These are phyloP conservation scores for Clepsis dumicolana DNA, from an alignment of 2,888 invertebrate species.

Conservation along the genomic window DNA sequence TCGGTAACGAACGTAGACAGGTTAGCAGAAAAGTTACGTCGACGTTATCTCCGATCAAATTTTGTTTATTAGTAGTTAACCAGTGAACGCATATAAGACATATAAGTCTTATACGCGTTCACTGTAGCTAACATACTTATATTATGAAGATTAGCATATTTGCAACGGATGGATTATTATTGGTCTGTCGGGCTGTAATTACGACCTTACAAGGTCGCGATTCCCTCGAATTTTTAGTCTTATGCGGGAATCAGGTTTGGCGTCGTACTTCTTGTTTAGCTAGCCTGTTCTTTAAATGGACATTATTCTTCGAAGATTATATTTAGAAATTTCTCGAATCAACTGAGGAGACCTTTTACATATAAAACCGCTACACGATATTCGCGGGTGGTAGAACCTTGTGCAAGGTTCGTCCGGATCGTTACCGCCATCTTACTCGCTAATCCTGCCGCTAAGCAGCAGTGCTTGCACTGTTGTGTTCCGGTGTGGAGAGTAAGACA, in stretches of 20 bases:
- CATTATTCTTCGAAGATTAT: neutral
- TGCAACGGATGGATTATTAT: constrained; percentile 33
- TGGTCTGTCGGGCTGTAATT: constrained; percentile 35
- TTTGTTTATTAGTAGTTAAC: no score
- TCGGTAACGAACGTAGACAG: no score
- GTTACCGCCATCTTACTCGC: no score
- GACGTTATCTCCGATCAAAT: neutral
- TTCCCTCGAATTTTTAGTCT: constrained; percentile 12
- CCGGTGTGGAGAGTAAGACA: no score
- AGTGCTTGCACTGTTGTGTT: no score
- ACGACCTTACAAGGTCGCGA: constrained; percentile 48
- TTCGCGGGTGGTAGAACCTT: no score
- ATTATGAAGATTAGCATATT: constrained; percentile 31
- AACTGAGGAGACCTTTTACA: constrained; percentile 3
- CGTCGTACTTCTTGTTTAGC: neutral
- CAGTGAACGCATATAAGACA: no score
- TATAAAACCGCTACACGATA: neutral
- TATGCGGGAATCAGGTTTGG: neutral
- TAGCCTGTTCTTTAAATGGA: neutral
- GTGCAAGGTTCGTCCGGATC: no score
- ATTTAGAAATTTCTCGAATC: constrained; percentile 7
- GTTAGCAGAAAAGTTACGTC: neutral
- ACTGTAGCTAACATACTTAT: no score
- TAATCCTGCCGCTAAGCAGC: no score
- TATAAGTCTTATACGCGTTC: no score